Evolutionary conservation across 2,888 invertebrate species (phyloP).

Genomic region (Himalopsyche japonica): DNA sequence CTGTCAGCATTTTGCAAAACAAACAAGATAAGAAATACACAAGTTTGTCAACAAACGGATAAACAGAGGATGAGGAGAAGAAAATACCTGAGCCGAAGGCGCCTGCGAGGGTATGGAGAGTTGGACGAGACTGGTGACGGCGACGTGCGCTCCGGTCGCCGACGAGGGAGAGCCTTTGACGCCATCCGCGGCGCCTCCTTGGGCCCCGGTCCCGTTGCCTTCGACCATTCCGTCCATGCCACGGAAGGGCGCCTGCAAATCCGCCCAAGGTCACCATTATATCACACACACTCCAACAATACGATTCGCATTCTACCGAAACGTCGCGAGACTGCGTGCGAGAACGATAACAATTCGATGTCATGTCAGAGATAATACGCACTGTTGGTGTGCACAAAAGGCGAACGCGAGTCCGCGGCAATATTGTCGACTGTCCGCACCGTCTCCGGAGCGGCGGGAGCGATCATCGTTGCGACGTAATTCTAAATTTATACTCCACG

Average conservation of each 20-base stretch:
- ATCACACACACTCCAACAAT: background rate
- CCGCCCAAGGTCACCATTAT: constrained; percentile 38
- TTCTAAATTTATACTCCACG: constrained; percentile 49
- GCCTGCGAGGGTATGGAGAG: constrained; percentile 73
- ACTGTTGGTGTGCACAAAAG: background rate
- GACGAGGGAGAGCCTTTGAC: constrained; percentile 45
- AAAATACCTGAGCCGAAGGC: constrained; percentile 67
- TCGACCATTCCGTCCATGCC: constrained; percentile 92
- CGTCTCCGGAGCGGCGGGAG: constrained; percentile 15
- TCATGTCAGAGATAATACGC: background rate
- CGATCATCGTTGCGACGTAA: constrained; percentile 42
- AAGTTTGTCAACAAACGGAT: background rate
- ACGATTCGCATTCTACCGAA: background rate
- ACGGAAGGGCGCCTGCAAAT: constrained; percentile 63
- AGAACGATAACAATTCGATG: background rate
- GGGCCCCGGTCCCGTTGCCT: constrained; percentile 73
- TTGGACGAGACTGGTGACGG: constrained; percentile 81
- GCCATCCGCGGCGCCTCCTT: constrained; percentile 52
- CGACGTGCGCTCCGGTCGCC: constrained; percentile 51
- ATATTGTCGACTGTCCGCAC: constrained; percentile 5
- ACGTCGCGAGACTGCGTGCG: background rate
- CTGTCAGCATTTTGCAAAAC: background rate
- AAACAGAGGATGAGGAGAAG: constrained; percentile 33
- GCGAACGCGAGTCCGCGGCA: constrained; percentile 7
- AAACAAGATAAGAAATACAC: background rate